A percentile compares a stretch with the other conserved stretches of the same genome.
These are phyloP conservation scores for human DNA, from an alignment of 2,113 vertebrate species.

Conservation along the genomic window GRCh38 chr15:35429501-35430000, in stretches of 20 bases:
- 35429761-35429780: slow-evolving; percentile 47
- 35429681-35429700: neutral
- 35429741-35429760: neutral
- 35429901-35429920: slow-evolving; percentile 15
- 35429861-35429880: neutral
- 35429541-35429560: neutral
- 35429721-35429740: slow-evolving; percentile 15
- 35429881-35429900: slow-evolving; percentile 41
- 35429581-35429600: neutral
- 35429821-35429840: neutral
- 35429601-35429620: neutral
- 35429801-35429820: slow-evolving; percentile 3
- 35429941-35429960: neutral
- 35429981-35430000: neutral
- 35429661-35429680: neutral
- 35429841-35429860: neutral
- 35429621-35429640: slow-evolving; percentile 5
- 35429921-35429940: neutral
- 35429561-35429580: neutral
- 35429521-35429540: neutral
- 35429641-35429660: neutral
- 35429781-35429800: slow-evolving; percentile 25
- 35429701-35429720: neutral
- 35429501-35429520: neutral
- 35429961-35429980: fast-evolving